Evolutionary conservation across 2,797 vertebrate genomes (phyloP).

Genomic region (Etheostoma perlongum): DNA sequence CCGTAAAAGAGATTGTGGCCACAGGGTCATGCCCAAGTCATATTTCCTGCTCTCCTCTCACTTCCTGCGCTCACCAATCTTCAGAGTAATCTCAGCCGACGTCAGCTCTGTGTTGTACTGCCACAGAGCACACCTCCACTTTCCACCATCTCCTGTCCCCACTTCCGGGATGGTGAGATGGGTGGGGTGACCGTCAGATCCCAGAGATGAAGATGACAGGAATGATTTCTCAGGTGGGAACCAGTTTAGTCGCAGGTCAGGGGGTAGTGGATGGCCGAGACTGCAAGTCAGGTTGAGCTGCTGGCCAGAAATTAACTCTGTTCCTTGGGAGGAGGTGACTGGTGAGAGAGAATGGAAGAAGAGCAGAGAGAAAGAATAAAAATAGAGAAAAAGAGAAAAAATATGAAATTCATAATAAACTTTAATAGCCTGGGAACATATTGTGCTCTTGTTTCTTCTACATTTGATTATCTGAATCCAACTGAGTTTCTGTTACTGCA

Average conservation of each 20-base stretch:
- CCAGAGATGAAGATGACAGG: fast-evolving
- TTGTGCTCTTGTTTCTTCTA: background rate
- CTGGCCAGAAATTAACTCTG: constrained; percentile 58
- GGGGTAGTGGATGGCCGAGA: constrained; percentile 34
- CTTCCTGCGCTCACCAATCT: constrained; percentile 79
- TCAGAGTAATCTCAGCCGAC: constrained; percentile 61
- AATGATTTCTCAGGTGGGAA: background rate
- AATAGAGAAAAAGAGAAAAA: background rate
- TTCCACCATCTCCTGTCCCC: constrained; percentile 44
- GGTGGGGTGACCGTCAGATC: fast-evolving
- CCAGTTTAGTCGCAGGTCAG: constrained; percentile 67
- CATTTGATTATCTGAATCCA: constrained; percentile 10
- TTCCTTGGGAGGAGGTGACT: constrained; percentile 56
- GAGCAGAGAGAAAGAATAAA: background rate
- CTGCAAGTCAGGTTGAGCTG: constrained; percentile 78
- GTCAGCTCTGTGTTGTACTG: background rate
- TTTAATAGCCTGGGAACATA: background rate
- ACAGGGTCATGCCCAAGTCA: constrained; percentile 52
- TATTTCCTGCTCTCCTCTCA: constrained; percentile 62
- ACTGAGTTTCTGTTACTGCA: constrained; percentile 21
- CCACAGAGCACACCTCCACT: constrained; percentile 77
- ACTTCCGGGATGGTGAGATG: constrained; percentile 51
- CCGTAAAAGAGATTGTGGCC: constrained; percentile 31
- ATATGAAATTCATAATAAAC: background rate
- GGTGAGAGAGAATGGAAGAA: background rate